phyloP scores from a whole-genome alignment of 2,888 invertebrate species.

The Dinocampus coccinellae region DNA sequence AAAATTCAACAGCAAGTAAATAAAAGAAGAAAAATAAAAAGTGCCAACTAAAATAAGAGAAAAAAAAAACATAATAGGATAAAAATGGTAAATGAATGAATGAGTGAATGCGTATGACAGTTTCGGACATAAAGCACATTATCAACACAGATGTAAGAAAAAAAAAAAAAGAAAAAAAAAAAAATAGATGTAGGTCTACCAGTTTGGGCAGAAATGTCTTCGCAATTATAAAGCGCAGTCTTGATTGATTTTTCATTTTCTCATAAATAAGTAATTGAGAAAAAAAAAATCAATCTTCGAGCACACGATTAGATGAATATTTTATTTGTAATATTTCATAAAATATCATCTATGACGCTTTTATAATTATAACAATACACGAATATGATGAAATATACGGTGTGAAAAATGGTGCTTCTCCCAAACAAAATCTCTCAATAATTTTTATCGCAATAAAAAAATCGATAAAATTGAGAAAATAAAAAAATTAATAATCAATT shows the following conservation, averaged over 20 bases:
- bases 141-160: constrained; percentile 34
- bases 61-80: constrained; percentile 25
- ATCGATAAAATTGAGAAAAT: constrained; percentile 34
- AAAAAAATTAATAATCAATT: constrained; percentile 24
- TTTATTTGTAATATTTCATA: neutral
- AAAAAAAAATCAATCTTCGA: too few species aligned
- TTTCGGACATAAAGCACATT: constrained; percentile 26
- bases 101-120: constrained; percentile 28
- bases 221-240: neutral
- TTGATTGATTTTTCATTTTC: neutral
- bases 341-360: neutral
- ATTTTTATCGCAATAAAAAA: constrained; percentile 17
- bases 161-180: constrained; percentile 13
- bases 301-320: too few species aligned
- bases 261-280: neutral
- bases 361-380: neutral
- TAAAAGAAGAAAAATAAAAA: constrained; percentile 19
- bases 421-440: neutral
- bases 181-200: neutral
- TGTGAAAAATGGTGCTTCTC: neutral
- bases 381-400: neutral
- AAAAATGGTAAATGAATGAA: constrained; percentile 14
- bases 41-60: constrained; percentile 1
- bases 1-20: constrained; percentile 8
- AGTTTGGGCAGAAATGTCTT: neutral